Evolutionary conservation across 2,888 invertebrate species (phyloP), one percentile per base, ranked within the genome.

Genomic region (Drosophila algonquin): DNA sequence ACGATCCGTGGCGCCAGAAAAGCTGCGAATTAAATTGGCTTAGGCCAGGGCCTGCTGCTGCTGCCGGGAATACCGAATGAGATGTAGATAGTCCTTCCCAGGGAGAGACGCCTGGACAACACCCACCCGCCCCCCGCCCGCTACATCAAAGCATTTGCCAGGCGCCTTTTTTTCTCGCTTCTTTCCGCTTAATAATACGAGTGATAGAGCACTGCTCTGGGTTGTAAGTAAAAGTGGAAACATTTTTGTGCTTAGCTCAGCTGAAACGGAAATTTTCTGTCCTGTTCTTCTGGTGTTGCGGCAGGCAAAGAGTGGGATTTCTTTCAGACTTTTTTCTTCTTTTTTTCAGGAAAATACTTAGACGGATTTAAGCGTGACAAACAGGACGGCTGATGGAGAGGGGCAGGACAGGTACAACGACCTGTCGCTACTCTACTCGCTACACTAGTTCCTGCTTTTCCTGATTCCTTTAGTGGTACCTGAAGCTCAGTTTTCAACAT

Each of bases 331-430:
- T 32, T 70, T 80, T 3, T 3, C 21, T 21, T 3, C 21, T 21
- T 80, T 69, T 68, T 76, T 72, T 74, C 71, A 64, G 64, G 71
- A 71, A 82, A 89, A 89, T 85, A 87, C 85, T 85, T 85, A 76
- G 85, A 76, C 79, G 87, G 89, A 85, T 89, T 85, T 87, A 71
- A 86, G 75, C 81, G 85, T 87, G 89, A 81, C 89, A 89, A 85
- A 77, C 87, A 79, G 62, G 52, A 50, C 69, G 69, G 73, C 68
- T 69, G 68, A 9, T n/a, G 8, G 9, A 32, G 5, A 32, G 24
- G 6, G 24, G 24, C 4, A 8, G 30, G 21, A 3, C 35, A 12
- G 35, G 67, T 60, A 57, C 56, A 55, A 8, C 60, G 55, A 70
- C 9, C 3, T 0, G 0, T 1, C 4, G 56, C 27, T 72, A 14